phyloP scores from a whole-genome alignment of 2,113 vertebrate species.

The Nannospalax galili region DNA sequence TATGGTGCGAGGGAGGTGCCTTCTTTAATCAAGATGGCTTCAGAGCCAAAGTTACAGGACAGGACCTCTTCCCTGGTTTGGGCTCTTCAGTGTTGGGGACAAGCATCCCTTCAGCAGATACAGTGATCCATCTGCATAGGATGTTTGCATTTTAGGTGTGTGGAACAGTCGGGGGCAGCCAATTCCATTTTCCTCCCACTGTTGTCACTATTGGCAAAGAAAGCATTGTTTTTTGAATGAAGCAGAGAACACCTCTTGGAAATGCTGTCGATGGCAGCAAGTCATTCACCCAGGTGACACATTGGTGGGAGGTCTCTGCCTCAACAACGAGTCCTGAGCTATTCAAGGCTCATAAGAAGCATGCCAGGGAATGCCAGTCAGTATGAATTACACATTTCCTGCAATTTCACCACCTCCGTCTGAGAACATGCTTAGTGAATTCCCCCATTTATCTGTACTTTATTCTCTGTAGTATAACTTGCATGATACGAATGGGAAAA shows the following conservation, averaged over 20 bases:
- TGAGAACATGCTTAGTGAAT: constrained; percentile 14
- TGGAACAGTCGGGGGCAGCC: neutral
- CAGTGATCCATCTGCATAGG: neutral
- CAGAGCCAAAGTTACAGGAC: neutral
- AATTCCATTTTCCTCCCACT: too few species aligned
- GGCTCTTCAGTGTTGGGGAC: neutral
- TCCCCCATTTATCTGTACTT: constrained; percentile 33
- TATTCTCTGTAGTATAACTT: constrained; percentile 33
- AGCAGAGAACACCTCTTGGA: neutral
- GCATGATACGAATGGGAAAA: constrained; percentile 43
- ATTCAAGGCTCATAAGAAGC: constrained; percentile 26
- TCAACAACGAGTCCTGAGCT: neutral
- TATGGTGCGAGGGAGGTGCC: neutral
- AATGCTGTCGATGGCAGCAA: neutral
- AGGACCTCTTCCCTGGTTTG: neutral
- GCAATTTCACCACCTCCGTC: constrained; percentile 15
- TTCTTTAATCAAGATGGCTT: neutral
- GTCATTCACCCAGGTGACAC: constrained; percentile 3
- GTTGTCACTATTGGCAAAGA: neutral
- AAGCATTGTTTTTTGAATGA: neutral
- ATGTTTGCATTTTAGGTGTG: neutral
- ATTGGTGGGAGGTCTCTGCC: neutral
- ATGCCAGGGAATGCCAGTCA: constrained; percentile 36
- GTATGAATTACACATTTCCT: neutral
- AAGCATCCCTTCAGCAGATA: neutral